Percentiles rank a stretch among this genome's conserved stretches.
Conservation (phyloP, 2,888 invertebrate species). For the Spodoptera exigua region DNA sequence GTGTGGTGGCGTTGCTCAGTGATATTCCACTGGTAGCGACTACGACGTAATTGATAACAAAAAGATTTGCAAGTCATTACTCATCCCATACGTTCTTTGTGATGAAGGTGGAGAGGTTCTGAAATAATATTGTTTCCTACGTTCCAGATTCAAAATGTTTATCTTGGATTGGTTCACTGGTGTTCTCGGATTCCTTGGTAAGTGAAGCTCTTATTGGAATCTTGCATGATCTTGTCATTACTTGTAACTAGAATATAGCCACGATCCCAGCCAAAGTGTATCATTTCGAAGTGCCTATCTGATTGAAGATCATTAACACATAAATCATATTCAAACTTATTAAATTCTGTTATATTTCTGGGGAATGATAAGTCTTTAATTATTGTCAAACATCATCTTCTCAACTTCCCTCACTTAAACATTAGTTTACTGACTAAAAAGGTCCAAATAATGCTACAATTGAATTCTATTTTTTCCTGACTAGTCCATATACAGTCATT, state of each 20-base stretch:
- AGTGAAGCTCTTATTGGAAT: conserved; percentile 74
- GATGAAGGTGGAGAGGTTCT: conserved; percentile 61
- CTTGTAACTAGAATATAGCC: background rate
- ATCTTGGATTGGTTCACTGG: conserved; percentile 99
- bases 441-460: too few species aligned
- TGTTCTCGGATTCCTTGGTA: conserved; percentile 97
- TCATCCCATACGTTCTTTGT: conserved; percentile 74
- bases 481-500: too few species aligned
- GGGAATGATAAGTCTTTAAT: background rate
- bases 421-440: too few species aligned
- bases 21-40: conserved; percentile 59
- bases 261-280: background rate
- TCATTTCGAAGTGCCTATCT: background rate
- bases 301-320: background rate
- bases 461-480: too few species aligned
- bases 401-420: too few species aligned
- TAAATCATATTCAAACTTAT: background rate
- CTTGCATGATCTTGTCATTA: background rate
- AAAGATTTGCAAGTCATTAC: conserved; percentile 82
- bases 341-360: too few species aligned
- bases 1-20: conserved; percentile 55
- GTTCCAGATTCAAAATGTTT: conserved; percentile 93
- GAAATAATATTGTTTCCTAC: conserved; percentile 69
- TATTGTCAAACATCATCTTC: too few species aligned
- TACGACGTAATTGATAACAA: conserved; percentile 72